Conservation (phyloP, 1,140 invertebrate genomes). For the Samia ricini region DNA sequence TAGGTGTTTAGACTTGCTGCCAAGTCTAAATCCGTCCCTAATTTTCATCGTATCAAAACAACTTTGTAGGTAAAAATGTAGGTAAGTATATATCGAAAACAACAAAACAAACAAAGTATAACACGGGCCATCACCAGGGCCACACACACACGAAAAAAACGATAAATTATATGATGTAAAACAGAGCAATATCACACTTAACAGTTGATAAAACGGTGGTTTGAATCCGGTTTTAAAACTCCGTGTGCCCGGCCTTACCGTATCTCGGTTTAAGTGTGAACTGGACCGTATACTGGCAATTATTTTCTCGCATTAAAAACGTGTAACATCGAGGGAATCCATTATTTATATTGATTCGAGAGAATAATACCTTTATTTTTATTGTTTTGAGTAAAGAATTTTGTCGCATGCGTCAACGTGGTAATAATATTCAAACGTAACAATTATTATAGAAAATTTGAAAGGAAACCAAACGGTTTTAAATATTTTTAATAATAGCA, state of each 20-base stretch:
- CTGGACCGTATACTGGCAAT: not conserved
- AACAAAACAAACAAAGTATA: constrained; percentile 3
- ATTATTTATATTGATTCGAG: not conserved
- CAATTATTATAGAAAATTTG: too few species aligned
- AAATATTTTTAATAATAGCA: too few species aligned
- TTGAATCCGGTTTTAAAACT: not conserved
- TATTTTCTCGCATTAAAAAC: constrained; percentile 2
- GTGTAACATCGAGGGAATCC: not conserved
- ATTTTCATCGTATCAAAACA: too few species aligned
- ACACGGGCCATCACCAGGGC: not conserved
- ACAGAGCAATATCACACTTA: constrained; percentile 1
- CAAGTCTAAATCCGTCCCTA: too few species aligned
- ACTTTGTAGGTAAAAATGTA: too few species aligned
- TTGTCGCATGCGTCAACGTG: not conserved
- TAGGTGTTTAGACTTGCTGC: too few species aligned
- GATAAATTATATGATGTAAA: constrained; percentile 8
- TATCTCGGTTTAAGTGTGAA: constrained; percentile 8
- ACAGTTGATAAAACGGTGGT: constrained; percentile 3
- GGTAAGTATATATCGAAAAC: not conserved
- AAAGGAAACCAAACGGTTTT: too few species aligned
- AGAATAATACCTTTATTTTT: not conserved
- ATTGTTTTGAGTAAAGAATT: not conserved
- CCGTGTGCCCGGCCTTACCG: not conserved
- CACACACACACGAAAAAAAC: constrained; percentile 8
- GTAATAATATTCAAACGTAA: too few species aligned